Conservation (phyloP, 2,797 vertebrate genomes). For the Eulemur coronatus region DNA sequence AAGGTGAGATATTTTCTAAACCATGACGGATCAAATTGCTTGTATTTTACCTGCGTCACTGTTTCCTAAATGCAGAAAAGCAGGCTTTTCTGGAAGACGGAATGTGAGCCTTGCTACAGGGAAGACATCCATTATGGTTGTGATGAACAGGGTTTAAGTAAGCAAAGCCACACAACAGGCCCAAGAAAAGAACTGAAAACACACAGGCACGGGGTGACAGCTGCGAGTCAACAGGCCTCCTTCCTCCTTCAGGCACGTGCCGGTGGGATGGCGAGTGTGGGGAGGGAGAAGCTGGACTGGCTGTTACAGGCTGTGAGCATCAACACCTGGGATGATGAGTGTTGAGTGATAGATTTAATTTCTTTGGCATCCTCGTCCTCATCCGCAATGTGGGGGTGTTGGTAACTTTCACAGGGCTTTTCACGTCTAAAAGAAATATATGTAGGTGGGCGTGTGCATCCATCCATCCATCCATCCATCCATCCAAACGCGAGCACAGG, state of each 20-base stretch:
- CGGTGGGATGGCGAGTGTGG: fast-evolving
- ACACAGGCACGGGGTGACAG: fast-evolving
- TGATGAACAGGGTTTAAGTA: background rate
- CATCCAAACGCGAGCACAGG: background rate
- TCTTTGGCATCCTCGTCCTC: fast-evolving
- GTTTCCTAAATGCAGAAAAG: background rate
- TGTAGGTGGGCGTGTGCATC: fast-evolving
- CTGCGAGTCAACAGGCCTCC: background rate
- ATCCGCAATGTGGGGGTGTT: background rate
- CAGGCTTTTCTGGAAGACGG: background rate
- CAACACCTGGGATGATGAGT: fast-evolving
- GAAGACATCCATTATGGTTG: fast-evolving
- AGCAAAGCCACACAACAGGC: background rate
- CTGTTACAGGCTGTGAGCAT: background rate
- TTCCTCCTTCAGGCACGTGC: fast-evolving
- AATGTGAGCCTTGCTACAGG: fast-evolving
- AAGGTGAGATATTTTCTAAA: background rate
- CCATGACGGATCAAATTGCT: background rate
- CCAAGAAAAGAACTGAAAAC: background rate
- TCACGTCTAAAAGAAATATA: background rate
- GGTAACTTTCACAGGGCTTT: too few relatives aligned
- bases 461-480: too few relatives aligned
- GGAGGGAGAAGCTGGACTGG: background rate
- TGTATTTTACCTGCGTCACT: background rate
- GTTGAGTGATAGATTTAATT: fast-evolving